These are phyloP conservation scores for Schizothorax lantsangensis DNA, from an alignment of 2,797 vertebrate species.

Conservation along the genomic window DNA sequence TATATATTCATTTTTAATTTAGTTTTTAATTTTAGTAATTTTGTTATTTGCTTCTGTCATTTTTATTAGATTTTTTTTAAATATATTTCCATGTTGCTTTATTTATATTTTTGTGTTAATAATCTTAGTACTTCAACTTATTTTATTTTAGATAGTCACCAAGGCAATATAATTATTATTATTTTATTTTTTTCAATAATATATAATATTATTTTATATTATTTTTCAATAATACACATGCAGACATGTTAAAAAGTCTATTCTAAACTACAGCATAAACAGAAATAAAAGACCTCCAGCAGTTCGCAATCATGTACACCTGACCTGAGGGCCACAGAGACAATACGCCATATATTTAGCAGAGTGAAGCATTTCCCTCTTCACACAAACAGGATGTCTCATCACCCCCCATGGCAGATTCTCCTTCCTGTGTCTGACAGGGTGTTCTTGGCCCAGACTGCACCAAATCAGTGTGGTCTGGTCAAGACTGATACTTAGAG, in stretches of 20 bases:
- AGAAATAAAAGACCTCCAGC: neutral
- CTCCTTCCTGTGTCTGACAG: slow-evolving; percentile 56
- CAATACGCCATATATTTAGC: slow-evolving; percentile 55
- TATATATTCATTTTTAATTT: too few relatives aligned
- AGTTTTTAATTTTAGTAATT: too few relatives aligned
- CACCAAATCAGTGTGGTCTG: slow-evolving; percentile 8
- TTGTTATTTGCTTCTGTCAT: too few relatives aligned
- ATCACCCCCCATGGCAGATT: slow-evolving; percentile 47
- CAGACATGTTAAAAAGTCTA: neutral
- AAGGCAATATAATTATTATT: too few relatives aligned
- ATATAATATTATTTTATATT: too few relatives aligned
- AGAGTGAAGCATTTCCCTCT: slow-evolving; percentile 56
- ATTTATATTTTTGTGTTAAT: too few relatives aligned
- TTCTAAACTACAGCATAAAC: slow-evolving; percentile 14
- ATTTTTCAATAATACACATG: neutral
- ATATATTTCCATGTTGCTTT: too few relatives aligned
- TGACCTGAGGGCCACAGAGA: slow-evolving; percentile 32
- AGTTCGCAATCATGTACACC: slow-evolving; percentile 7
- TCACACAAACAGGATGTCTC: slow-evolving; percentile 62
- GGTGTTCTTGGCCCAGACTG: slow-evolving; percentile 50
- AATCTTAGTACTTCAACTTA: too few relatives aligned
- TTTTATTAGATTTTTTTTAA: too few relatives aligned
- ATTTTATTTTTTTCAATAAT: too few relatives aligned
- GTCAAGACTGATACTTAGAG: neutral
- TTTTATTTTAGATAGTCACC: too few relatives aligned